A percentile compares a stretch with the other conserved stretches of the same genome.
Evolutionary conservation across 1,140 invertebrate species (phyloP).

Genomic region (Drosophila auraria): DNA sequence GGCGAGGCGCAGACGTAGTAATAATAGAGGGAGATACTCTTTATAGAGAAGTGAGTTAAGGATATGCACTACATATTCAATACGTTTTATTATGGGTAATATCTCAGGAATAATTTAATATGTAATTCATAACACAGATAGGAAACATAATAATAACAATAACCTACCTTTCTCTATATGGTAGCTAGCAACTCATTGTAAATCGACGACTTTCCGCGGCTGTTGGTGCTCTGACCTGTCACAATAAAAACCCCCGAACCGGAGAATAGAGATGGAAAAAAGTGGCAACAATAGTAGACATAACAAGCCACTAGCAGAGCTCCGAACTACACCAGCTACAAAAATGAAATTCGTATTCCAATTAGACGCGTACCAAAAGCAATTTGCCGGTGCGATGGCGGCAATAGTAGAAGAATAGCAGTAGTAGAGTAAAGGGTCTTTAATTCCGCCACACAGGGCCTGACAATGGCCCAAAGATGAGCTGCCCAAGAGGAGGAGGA

Average conservation of each 20-base stretch:
- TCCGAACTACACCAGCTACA: background rate
- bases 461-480: slow-evolving; percentile 39
- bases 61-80: background rate
- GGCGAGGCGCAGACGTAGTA: background rate
- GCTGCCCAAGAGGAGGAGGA: slow-evolving; percentile 10
- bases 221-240: slow-evolving; percentile 62
- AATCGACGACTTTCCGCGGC: background rate
- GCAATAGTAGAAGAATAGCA: slow-evolving; percentile 20
- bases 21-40: background rate
- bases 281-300: slow-evolving; percentile 30
- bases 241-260: slow-evolving; percentile 41
- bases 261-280: slow-evolving; percentile 15
- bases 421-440: slow-evolving; percentile 53
- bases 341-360: slow-evolving; percentile 75
- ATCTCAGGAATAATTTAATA: no score
- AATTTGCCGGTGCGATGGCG: slow-evolving; percentile 62
- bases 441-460: slow-evolving; percentile 74
- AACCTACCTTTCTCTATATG: background rate
- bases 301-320: slow-evolving; percentile 11
- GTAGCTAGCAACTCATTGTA: background rate
- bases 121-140: no score
- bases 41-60: background rate
- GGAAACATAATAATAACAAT: no score
- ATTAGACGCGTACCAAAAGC: slow-evolving; percentile 78
- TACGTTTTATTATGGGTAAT: no score